Conservation (phyloP, 92 coral and sea anemone genomes). For the Umimayanthus kanabou region DNA sequence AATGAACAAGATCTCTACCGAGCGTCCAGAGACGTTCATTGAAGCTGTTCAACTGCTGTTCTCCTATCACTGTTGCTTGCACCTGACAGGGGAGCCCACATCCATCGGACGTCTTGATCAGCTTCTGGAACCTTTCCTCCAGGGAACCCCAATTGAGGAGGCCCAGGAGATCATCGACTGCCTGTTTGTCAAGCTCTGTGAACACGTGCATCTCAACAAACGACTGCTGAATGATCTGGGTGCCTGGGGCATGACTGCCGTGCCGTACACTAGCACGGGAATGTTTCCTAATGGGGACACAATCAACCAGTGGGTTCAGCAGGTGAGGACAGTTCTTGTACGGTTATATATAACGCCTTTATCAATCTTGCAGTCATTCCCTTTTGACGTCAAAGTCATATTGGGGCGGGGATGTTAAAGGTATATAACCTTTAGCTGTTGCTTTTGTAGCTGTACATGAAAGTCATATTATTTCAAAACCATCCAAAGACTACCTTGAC, state of each 20-base stretch:
- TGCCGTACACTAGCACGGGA: constrained; percentile 66
- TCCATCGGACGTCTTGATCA: constrained; percentile 83
- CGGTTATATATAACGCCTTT: too few relatives aligned
- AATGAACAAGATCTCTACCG: constrained; percentile 62
- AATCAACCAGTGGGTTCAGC: constrained; percentile 90
- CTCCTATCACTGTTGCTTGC: constrained; percentile 79
- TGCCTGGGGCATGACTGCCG: constrained; percentile 77
- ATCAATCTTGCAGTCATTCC: too few relatives aligned
- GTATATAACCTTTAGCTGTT: too few relatives aligned
- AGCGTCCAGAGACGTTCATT: constrained; percentile 67
- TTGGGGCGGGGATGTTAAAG: too few relatives aligned
- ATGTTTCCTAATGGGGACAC: constrained; percentile 78
- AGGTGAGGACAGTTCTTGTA: constrained; percentile 41
- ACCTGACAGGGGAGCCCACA: constrained; percentile 74
- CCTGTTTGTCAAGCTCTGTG: constrained; percentile 80
- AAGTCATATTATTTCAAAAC: too few relatives aligned
- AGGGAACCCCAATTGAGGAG: constrained; percentile 49
- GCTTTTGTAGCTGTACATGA: too few relatives aligned
- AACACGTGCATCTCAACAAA: constrained; percentile 67
- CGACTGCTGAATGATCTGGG: constrained; percentile 54
- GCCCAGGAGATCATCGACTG: constrained; percentile 88
- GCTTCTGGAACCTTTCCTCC: constrained; percentile 64
- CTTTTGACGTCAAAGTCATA: too few relatives aligned
- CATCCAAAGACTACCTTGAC: too few relatives aligned
- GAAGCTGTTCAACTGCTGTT: constrained; percentile 79